These are phyloP conservation scores for Dryobotodes eremita DNA, from an alignment of 2,888 invertebrate species.

Conservation along the genomic window DNA sequence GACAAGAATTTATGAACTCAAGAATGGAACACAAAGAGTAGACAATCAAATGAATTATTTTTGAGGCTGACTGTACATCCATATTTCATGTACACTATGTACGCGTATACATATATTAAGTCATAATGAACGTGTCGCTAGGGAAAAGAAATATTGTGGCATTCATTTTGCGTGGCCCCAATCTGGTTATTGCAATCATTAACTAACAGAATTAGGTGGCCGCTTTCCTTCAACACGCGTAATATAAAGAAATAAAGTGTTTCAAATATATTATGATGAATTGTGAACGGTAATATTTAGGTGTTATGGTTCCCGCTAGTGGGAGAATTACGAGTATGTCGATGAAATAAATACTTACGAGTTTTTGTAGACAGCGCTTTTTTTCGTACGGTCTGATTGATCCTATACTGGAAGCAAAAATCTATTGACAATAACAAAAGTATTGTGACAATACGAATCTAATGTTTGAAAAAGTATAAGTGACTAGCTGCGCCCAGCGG, in stretches of 20 bases:
- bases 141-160: constrained; percentile 52
- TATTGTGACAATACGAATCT: not conserved
- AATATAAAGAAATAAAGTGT: constrained; percentile 51
- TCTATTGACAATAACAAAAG: not conserved
- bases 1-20: not conserved
- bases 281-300: not conserved
- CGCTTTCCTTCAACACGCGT: constrained; percentile 39
- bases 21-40: not conserved
- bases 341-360: not conserved
- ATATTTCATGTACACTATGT: not conserved
- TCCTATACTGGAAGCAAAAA: not conserved
- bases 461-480: not conserved
- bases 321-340: not conserved
- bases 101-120: constrained; percentile 9
- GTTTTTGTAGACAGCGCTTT: not conserved
- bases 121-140: constrained; percentile 50
- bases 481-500: too few relatives aligned
- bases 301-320: not conserved
- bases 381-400: not conserved
- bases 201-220: constrained; percentile 55
- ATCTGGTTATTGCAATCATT: constrained; percentile 60
- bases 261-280: constrained; percentile 43
- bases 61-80: not conserved
- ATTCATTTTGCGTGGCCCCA: constrained; percentile 48
- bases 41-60: not conserved